Evolutionary conservation across 2,113 vertebrate genomes (phyloP), one percentile per base, ranked within the genome.

Genomic region (Origma solitaria): DNA sequence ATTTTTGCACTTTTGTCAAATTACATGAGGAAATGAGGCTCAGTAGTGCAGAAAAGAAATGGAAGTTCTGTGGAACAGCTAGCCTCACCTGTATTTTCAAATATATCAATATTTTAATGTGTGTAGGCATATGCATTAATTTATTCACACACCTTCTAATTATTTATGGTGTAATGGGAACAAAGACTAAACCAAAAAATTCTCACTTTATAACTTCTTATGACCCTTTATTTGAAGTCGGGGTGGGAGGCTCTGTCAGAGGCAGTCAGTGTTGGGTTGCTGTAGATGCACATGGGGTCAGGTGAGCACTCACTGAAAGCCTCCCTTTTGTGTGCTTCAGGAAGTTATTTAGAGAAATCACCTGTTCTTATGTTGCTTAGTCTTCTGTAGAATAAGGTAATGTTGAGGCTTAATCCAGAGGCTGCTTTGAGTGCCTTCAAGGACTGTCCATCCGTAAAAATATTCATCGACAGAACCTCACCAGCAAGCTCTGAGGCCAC

Each of bases 251-350:
- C 47, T 61, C 42, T n/a, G 57, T 11, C 7, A 2, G 77, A 51
- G 62, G 61, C 17, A 15, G 16, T 11, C 0, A 1, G 24, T 1
- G 0, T 35, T 66, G 3, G 37, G 19, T 27, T 69, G 49, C 72
- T 45, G 28, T 11, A 14, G 49, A 25, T 37, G 15, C 33, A 3
- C 0, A 0, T 33, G 30, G 4, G 27, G 6, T 35, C 15, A 27
- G 14, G 45, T 51, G 19, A 3, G 65, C 13, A 5, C 54, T 20
- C 38, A 14, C 18, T 66, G 2, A 4, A 51, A 69, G 37, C 17
- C 51, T 60, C 13, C 7, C 1, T 86, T 71, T n/a, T 72, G 20
- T 44, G 3, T 12, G 12, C 37, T 50, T 69, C 62, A 56, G 50
- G 23, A 50, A n/a, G 16, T 33, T 64, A 25, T n/a, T 64, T 25